Evolutionary conservation across 1,140 invertebrate species (phyloP).

Genomic region (Euglossa dilemma): DNA sequence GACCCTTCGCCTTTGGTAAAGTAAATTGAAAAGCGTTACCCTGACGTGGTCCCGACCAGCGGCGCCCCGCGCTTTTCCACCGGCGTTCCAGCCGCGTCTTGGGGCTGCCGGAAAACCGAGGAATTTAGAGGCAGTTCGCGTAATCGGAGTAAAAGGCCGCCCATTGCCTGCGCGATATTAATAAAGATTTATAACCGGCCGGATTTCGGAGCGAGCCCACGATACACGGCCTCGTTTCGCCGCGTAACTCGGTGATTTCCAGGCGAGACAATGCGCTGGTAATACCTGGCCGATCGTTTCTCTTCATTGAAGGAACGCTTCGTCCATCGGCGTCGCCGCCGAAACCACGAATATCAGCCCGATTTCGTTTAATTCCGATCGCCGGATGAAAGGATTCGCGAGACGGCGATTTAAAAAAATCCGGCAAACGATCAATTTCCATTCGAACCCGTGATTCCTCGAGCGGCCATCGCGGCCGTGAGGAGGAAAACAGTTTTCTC

Average conservation of each 20-base stretch:
- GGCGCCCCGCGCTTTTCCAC: constrained; percentile 10
- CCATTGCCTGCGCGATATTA: constrained; percentile 40
- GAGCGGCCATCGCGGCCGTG: neutral
- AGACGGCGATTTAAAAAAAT: neutral
- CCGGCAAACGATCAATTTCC: constrained; percentile 18
- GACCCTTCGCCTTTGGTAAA: constrained; percentile 43
- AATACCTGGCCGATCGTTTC: constrained; percentile 31
- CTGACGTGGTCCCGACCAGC: constrained; percentile 5
- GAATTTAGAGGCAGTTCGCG: constrained; percentile 28
- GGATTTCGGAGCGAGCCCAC: neutral
- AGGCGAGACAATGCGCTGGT: neutral
- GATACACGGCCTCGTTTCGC: neutral
- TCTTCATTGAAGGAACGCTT: constrained; percentile 35
- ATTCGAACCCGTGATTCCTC: constrained; percentile 22
- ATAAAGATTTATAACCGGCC: constrained; percentile 48
- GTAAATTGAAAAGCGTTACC: constrained; percentile 59
- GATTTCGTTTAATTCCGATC: constrained; percentile 35
- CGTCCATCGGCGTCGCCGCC: neutral
- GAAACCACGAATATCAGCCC: constrained; percentile 16
- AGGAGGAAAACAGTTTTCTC: constrained; percentile 24
- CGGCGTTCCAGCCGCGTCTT: constrained; percentile 15
- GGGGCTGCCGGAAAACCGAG: constrained; percentile 2
- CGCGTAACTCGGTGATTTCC: neutral
- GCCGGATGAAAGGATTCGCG: constrained; percentile 6
- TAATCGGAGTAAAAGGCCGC: constrained; percentile 32